These are phyloP conservation scores for Apomyelois bistriatella DNA, from an alignment of 2,888 invertebrate genomes.

Conservation along the genomic window DNA sequence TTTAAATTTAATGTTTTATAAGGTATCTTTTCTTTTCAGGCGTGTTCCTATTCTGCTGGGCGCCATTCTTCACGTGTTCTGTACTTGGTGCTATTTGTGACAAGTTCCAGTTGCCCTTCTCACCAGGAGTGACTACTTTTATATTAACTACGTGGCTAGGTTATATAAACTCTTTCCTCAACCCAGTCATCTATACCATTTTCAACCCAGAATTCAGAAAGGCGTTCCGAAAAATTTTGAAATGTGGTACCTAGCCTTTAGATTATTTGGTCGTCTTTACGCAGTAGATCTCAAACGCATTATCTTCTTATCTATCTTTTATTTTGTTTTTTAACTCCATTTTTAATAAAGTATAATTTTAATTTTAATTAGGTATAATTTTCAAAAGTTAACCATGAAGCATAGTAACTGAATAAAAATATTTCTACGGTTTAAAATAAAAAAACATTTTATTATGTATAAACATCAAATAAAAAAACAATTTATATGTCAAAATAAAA, in stretches of 20 bases:
- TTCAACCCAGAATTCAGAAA: conserved; percentile 99
- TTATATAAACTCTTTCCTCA: conserved; percentile 97
- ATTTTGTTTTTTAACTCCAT: no score
- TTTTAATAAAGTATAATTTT: no score
- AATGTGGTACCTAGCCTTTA: conserved; percentile 80
- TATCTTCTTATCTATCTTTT: no score
- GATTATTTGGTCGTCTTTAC: conserved; percentile 70
- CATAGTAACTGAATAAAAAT: no score
- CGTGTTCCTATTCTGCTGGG: conserved; percentile 98
- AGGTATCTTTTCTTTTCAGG: conserved; percentile 80
- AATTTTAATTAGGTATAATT: no score
- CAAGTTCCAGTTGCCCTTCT: conserved; percentile 88
- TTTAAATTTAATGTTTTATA: neutral
- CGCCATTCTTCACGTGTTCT: conserved; percentile 99
- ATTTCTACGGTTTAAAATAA: no score
- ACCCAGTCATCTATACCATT: conserved; percentile 96
- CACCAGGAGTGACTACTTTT: conserved; percentile 93
- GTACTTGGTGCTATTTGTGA: conserved; percentile 98
- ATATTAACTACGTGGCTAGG: conserved; percentile 98
- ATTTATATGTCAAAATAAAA: no score
- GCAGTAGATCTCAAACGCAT: conserved; percentile 43
- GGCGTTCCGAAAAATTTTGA: conserved; percentile 97
- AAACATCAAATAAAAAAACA: no score
- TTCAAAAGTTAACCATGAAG: no score
- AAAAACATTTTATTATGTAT: no score